Evolutionary conservation across 2,797 vertebrate species (phyloP), one percentile per base, ranked within the genome.

Genomic region (Petrocephalus sullivani): DNA sequence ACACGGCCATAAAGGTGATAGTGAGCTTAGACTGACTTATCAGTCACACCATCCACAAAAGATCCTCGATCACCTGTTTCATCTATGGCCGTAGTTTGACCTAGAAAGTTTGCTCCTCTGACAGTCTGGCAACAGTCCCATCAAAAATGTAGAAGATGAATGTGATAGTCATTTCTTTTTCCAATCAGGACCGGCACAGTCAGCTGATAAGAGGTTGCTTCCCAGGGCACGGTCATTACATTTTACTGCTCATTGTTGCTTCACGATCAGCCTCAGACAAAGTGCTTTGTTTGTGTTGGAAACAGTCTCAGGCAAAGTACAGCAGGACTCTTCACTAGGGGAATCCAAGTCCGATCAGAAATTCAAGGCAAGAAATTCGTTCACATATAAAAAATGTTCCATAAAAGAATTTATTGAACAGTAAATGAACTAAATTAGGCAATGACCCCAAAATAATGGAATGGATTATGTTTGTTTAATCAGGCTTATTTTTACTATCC

Each of bases 121-220:
- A 93, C 94, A 92, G 21, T 61, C 60, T 41, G 23, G 51, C 94
- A 95, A 95, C 94, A 94, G 94, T 33, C 41, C 95, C 95, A 96
- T 96, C 95, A 96, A 96, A 96, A 95, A 93, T 92, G 93, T 92
- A 94, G 89, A 92, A 93, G 95, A 95, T 96, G 95, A 96, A 96
- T 96, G 96, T 95, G 95, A 95, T 94, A 94, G 92, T 91, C 92
- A 93, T 94, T 94, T 94, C 92, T 92, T 71, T 93, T 94, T 94
- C 94, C 94, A 95, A 96, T 97, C 96, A 96, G 95, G 94, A 95
- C 94, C 95, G 95, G 96, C 88, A 92, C 89, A 87, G 95, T 89
- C 90, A 88, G 51, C 88, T 95, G 97, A 98, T 98, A 98, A 97
- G 93, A 89, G 75, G 60, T 61, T 95, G 94, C 95, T 95, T 95